Percentiles rank a stretch among this genome's conserved stretches.
These are phyloP conservation scores for Lepus townsendii DNA, from an alignment of 2,797 vertebrate species.

Conservation along the genomic window DNA sequence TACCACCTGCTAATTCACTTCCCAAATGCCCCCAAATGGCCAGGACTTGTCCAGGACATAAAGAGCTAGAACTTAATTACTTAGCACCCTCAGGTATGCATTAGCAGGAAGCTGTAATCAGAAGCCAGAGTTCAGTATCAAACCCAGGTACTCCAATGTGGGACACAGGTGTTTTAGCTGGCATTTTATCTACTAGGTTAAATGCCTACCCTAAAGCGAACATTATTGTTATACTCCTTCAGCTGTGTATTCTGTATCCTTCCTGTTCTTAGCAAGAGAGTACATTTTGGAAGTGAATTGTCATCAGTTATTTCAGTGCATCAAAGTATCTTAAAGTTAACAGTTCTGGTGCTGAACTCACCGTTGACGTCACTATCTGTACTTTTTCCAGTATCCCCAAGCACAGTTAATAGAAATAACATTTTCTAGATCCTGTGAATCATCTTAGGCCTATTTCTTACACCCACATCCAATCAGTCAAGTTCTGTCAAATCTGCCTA, in stretches of 20 bases:
- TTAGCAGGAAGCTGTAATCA: too few species aligned
- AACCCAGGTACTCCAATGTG: too few species aligned
- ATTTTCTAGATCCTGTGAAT: constrained; percentile 78
- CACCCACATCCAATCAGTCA: constrained; percentile 79
- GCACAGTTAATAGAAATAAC: constrained; percentile 78
- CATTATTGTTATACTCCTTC: neutral
- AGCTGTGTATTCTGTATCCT: neutral
- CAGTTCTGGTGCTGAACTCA: neutral
- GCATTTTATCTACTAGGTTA: too few species aligned
- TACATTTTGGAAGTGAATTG: neutral
- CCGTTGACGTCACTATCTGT: neutral
- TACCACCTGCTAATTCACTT: too few species aligned
- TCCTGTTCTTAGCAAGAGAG: neutral
- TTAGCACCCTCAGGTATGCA: too few species aligned
- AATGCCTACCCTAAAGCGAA: neutral
- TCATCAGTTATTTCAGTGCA: neutral
- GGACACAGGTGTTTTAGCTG: too few species aligned
- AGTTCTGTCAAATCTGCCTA: constrained; percentile 76
- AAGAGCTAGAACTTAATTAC: too few species aligned
- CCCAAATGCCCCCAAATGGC: too few species aligned
- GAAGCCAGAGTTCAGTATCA: too few species aligned
- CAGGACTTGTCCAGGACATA: too few species aligned
- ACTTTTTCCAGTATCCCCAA: constrained; percentile 56
- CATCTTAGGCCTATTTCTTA: constrained; percentile 73
- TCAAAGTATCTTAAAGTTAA: neutral